These are phyloP conservation scores for Trididemnum miniatum DNA, from an alignment of 23 tunicate species.

Conservation along the genomic window DNA sequence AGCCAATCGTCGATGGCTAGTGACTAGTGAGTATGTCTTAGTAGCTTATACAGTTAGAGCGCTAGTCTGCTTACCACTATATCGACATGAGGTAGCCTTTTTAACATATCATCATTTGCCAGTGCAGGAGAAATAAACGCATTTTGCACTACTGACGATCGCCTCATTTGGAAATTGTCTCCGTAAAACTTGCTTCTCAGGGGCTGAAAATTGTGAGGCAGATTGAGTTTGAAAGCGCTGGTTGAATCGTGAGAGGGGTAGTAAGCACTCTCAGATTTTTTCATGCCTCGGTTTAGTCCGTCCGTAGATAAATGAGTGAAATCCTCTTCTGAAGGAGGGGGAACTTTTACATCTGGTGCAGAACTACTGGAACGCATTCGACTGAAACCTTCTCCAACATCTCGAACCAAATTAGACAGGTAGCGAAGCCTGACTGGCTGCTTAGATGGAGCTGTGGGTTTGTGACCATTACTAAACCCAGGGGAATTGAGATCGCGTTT, in stretches of 20 bases:
- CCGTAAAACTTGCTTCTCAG: constrained; percentile 71
- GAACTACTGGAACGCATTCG: constrained; percentile 20
- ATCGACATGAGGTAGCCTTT: constrained; percentile 56
- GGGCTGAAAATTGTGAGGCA: constrained; percentile 60
- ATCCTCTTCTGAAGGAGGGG: not conserved
- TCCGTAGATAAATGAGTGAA: not conserved
- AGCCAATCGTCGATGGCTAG: too few species aligned
- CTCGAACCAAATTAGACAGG: constrained; percentile 50
- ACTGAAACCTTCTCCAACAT: constrained; percentile 60
- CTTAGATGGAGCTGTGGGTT: constrained; percentile 42
- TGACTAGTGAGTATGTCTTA: too few species aligned
- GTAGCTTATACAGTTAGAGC: too few species aligned
- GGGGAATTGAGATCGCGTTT: constrained; percentile 8
- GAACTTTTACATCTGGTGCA: not conserved
- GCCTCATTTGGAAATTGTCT: constrained; percentile 49
- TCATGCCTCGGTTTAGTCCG: not conserved
- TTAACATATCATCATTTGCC: constrained; percentile 62
- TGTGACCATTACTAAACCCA: not conserved
- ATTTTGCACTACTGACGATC: constrained; percentile 58
- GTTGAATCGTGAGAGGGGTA: not conserved
- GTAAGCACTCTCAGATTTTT: not conserved
- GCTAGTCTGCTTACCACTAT: constrained; percentile 77
- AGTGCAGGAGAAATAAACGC: constrained; percentile 77
- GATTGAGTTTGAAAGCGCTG: constrained; percentile 42
- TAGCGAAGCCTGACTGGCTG: constrained; percentile 24